Evolutionary conservation across 2,113 vertebrate genomes (phyloP), one percentile per base, ranked within the genome.

Genomic region (Alexandromys fortis): DNA sequence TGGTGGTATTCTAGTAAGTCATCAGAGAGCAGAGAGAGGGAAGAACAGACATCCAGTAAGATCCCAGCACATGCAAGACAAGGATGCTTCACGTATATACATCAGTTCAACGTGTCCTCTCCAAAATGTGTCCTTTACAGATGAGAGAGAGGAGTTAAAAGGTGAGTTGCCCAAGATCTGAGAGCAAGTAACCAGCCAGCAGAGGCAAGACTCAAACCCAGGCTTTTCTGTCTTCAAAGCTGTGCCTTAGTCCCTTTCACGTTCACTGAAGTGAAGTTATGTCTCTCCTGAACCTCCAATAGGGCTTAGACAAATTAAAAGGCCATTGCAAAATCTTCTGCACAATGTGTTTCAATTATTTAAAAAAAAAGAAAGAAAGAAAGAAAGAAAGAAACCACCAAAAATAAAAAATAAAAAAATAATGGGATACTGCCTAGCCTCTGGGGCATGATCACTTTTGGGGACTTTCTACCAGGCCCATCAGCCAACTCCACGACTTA

Each of bases 341-440:
- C 33, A 93, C 22, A 22, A 5, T 17, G n/a, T 12, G 22, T 22
- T 92, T 96, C 86, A 92, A 90, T 75, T 86, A 86, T 91, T 94
- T 92, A 85, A 65, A 92, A 82, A 90, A 49, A 86, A 52, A 52
- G 1, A 49, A 11, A 49, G 47, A 47, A 47, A 47, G 47, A 47
- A 45, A 5, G 1, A 45, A 45, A 45, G 45, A 45, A 45, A 49
- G 92, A 97, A 72, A 92, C 17, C 88, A 96, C 88, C 0, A 33
- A 16, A 35, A 24, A 24, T 1, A 1, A 49, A 16, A 35, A 11
- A 24, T 1, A 47, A 30, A 30, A 19, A 79, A 38, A 14, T 55
- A 90, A 86, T 33, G 75, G 63, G 89, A 85, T 28, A 52, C 68
- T 1, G 5, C 45, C 33, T 86, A 38, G 55, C 55, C 73, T 91